Evolutionary conservation across 2,797 vertebrate genomes (phyloP).

Genomic region (Tauraco hartlaubi): DNA sequence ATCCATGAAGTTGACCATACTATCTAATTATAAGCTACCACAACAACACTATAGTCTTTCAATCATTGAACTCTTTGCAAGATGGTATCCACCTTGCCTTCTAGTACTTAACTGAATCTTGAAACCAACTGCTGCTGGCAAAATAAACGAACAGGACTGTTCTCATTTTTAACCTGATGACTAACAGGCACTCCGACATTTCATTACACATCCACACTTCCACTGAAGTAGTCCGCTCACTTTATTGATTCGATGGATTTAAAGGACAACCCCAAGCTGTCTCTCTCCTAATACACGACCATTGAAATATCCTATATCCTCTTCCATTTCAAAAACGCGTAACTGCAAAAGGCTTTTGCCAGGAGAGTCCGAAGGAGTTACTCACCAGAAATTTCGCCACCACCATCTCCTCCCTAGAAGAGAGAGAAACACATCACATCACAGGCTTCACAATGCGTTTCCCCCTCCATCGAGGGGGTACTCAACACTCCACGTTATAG

Average conservation of each 20-base stretch:
- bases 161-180: not conserved
- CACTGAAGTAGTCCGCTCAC: not conserved
- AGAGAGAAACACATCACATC: not conserved
- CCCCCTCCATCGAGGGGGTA: not conserved
- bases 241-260: not conserved
- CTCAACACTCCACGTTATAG: fast-evolving
- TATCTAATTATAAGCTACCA: not conserved
- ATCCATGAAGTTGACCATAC: not conserved
- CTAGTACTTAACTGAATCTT: not conserved
- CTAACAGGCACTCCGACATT: not conserved
- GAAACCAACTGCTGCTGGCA: not conserved
- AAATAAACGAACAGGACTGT: not conserved
- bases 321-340: not conserved
- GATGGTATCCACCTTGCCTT: not conserved
- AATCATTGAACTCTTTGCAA: not conserved
- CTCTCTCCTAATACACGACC: not conserved
- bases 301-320: not conserved
- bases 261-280: not conserved
- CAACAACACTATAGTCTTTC: not conserved
- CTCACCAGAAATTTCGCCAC: conserved; percentile 68
- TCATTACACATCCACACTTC: not conserved
- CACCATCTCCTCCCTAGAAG: conserved; percentile 65
- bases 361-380: not conserved
- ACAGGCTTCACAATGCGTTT: not conserved
- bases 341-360: not conserved